A percentile compares a stretch with the other conserved stretches of the same genome.
Conservation (phyloP, 1,140 invertebrate species). For the Marisa cornuarietis region DNA sequence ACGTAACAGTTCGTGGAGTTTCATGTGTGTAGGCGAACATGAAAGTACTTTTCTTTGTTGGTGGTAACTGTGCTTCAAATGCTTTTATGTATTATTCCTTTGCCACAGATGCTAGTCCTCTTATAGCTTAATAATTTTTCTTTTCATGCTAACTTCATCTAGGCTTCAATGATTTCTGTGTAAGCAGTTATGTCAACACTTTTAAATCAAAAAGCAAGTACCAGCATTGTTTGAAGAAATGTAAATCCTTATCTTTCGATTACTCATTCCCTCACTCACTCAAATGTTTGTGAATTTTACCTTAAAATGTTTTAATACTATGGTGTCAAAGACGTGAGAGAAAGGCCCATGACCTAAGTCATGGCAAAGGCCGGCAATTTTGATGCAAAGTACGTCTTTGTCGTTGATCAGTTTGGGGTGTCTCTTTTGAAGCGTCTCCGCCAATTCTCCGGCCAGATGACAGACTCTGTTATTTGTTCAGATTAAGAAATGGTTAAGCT, state of each 20-base stretch:
- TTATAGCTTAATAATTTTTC: too few species aligned
- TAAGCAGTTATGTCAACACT: background rate
- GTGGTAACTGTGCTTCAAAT: too few species aligned
- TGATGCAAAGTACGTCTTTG: conserved; percentile 68
- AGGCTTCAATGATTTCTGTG: too few species aligned
- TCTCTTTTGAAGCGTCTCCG: conserved; percentile 50
- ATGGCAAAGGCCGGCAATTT: conserved; percentile 76
- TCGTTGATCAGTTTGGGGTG: conserved; percentile 68
- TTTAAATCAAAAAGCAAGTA: background rate
- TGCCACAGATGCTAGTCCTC: too few species aligned
- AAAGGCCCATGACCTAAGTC: conserved; percentile 67
- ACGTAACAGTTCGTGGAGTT: too few species aligned
- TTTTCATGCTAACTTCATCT: too few species aligned
- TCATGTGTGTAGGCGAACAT: too few species aligned
- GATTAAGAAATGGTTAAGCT: background rate
- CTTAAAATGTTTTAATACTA: background rate
- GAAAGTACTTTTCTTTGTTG: too few species aligned
- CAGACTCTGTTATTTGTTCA: conserved; percentile 52
- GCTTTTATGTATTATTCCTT: too few species aligned
- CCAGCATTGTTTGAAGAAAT: background rate
- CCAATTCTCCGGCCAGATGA: conserved; percentile 66
- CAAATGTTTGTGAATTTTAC: background rate
- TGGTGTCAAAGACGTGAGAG: conserved; percentile 41
- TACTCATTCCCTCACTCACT: background rate
- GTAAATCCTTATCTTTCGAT: background rate